Conservation (phyloP, 23 tunicate genomes). For the Diplosoma virens region DNA sequence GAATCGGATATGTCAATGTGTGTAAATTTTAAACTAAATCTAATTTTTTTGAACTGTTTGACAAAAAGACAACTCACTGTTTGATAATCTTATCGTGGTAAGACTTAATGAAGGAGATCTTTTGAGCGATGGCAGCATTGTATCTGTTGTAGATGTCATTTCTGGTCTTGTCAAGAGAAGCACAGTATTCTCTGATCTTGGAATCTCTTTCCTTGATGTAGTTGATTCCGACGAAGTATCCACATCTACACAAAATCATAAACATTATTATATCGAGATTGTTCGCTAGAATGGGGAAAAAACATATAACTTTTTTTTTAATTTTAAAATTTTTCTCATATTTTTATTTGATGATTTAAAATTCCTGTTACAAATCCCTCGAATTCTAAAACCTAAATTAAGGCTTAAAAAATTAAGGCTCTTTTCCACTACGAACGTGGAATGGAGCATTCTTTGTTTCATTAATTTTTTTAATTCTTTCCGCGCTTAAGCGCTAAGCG, state of each 20-base stretch:
- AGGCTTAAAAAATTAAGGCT: too few relatives aligned
- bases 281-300: too few relatives aligned
- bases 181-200: constrained; percentile 33
- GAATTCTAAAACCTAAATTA: too few relatives aligned
- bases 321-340: too few relatives aligned
- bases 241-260: constrained; percentile 12
- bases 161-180: constrained; percentile 22
- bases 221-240: neutral
- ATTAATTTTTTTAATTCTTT: too few relatives aligned
- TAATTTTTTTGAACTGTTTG: neutral
- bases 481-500: too few relatives aligned
- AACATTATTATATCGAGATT: neutral
- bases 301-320: too few relatives aligned
- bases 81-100: constrained; percentile 35
- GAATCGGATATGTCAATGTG: neutral
- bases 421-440: too few relatives aligned
- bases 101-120: constrained; percentile 8
- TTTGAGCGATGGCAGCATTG: constrained; percentile 28
- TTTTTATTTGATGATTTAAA: too few relatives aligned
- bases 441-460: too few relatives aligned
- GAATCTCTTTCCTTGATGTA: constrained; percentile 23
- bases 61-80: constrained; percentile 3
- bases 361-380: too few relatives aligned
- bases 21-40: neutral
- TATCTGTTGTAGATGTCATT: constrained; percentile 8